Evolutionary conservation across 1,140 invertebrate genomes (phyloP).

Genomic region (Stegodyphus mimosarum): DNA sequence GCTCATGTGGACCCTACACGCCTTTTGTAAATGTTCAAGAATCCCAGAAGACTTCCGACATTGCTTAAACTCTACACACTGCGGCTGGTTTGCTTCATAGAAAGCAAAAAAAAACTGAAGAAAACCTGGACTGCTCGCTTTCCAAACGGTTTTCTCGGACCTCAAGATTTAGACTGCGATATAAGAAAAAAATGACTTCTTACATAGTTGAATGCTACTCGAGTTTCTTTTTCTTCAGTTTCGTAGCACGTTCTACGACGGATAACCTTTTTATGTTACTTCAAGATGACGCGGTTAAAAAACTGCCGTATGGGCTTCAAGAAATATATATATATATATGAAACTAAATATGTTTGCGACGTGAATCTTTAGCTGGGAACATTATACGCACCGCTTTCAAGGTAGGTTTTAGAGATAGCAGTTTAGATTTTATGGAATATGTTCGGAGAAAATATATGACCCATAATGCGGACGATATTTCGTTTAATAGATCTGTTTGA

Average conservation of each 20-base stretch:
- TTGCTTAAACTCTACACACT: slow-evolving; percentile 31
- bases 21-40: slow-evolving; percentile 37
- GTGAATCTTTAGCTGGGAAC: too few relatives aligned
- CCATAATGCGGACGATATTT: too few relatives aligned
- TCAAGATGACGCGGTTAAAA: too few relatives aligned
- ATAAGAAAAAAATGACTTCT: not conserved
- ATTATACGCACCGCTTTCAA: too few relatives aligned
- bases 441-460: too few relatives aligned
- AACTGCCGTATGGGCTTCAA: too few relatives aligned
- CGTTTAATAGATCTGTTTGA: too few relatives aligned
- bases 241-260: not conserved
- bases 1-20: slow-evolving; percentile 22
- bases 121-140: not conserved
- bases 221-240: slow-evolving; percentile 9
- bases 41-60: slow-evolving; percentile 39
- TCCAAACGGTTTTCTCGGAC: slow-evolving; percentile 37
- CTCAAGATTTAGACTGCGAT: slow-evolving; percentile 33
- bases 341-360: too few relatives aligned
- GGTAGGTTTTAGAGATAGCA: too few relatives aligned
- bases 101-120: slow-evolving; percentile 8
- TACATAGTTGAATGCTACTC: not conserved
- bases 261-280: too few relatives aligned
- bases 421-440: too few relatives aligned
- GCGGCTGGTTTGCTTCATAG: slow-evolving; percentile 14
- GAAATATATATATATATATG: too few relatives aligned